Evolutionary conservation across 2,113 vertebrate species (phyloP), one percentile per base, ranked within the genome.

Genomic region (Oreochromis niloticus): DNA sequence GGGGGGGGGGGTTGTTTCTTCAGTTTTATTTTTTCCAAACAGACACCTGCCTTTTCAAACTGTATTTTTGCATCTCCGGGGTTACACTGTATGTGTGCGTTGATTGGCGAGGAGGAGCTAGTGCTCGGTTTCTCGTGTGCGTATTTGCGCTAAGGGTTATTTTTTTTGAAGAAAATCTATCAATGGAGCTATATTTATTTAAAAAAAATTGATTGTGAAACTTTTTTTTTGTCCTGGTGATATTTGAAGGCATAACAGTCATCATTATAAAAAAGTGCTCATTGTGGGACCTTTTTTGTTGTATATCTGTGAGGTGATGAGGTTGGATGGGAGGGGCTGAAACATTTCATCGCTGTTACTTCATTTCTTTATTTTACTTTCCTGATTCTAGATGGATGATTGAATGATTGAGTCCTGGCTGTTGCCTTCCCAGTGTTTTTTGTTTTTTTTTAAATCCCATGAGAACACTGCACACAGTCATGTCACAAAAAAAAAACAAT

Each of bases 111-210:
- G 85, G 11, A 17, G 85, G 24, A 16, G 19, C 63, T 68, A 68
- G 79, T 80, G 80, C 32, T 86, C 56, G 6, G 59, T 68, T 85
- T 90, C 73, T 82, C 30, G 32, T 57, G 61, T 87, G 36, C 32
- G 61, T 86, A 84, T 82, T 88, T 90, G 57, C 79, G 83, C 52
- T 92, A 57, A 27, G 32, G 75, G 30, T 86, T 87, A 10, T 88
- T 86, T 89, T 89, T 80, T 85, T 71, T 82, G 36, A 86, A 90
- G 85, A 91, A 86, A 91, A 90, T 90, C 78, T 89, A 91, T 92
- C 54, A 89, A 79, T 90, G 81, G 91, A 92, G 87, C 85, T 93
- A 84, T 95, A 95, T 95, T 95, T 93, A 95, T 95, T 95, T 93
- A 5, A 93, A 59, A 59, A 59, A 59, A 59, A 30, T 92, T 91